Evolutionary conservation across 2,113 vertebrate species (phyloP).

Genomic region (Corythornis vintsioides): DNA sequence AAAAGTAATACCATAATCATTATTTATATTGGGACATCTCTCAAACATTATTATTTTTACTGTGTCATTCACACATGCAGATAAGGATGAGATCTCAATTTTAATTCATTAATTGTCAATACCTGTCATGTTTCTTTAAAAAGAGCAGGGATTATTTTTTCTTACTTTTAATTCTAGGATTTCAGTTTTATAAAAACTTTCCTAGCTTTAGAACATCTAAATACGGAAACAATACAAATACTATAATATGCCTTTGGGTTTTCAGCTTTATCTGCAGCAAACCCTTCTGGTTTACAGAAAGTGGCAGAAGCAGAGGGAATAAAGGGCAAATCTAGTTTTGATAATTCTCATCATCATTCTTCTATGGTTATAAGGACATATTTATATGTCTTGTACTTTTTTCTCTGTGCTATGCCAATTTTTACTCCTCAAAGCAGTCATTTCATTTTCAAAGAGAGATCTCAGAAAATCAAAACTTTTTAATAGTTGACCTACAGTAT

Average conservation of each 20-base stretch:
- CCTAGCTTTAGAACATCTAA: not conserved
- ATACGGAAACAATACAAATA: not conserved
- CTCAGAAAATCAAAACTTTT: not conserved
- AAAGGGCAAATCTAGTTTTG: not conserved
- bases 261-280: constrained; percentile 5
- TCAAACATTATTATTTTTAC: not conserved
- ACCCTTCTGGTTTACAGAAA: not conserved
- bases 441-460: constrained; percentile 38
- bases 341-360: not conserved
- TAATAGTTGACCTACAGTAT: not conserved
- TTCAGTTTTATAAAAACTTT: not conserved
- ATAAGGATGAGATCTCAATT: not conserved
- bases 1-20: not conserved
- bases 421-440: not conserved
- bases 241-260: not conserved
- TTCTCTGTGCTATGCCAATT: not conserved
- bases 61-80: fast-evolving
- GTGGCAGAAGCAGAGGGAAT: not conserved
- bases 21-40: not conserved
- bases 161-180: constrained; percentile 8
- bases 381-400: not conserved
- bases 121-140: not conserved
- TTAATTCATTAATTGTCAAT: not conserved
- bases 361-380: not conserved
- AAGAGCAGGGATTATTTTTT: not conserved